Conservation (phyloP, 2,888 invertebrate genomes). For the Synanthedon andrenaeformis region DNA sequence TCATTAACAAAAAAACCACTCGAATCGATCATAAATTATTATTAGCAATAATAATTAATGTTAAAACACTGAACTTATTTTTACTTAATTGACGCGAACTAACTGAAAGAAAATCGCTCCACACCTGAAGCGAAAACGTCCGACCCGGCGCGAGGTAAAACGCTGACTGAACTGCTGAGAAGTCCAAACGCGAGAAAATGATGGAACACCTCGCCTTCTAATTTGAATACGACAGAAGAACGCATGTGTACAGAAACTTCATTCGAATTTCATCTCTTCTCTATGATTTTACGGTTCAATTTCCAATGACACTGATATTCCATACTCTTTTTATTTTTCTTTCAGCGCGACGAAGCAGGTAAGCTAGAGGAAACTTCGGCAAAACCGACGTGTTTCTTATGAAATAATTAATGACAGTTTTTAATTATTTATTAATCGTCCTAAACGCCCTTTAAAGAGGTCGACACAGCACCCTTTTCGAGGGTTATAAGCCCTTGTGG, state of each 20-base stretch:
- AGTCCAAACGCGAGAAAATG: slow-evolving; percentile 24
- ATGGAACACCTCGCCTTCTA: slow-evolving; percentile 36
- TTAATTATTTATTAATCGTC: slow-evolving; percentile 20
- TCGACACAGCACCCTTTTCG: not conserved
- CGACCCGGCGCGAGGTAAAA: slow-evolving; percentile 13
- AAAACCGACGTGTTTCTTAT: slow-evolving; percentile 16
- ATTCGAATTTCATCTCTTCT: slow-evolving; percentile 6
- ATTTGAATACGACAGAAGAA: slow-evolving; percentile 19
- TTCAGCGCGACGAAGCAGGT: slow-evolving; percentile 34
- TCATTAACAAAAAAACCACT: too few species aligned
- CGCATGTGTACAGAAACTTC: slow-evolving; percentile 15
- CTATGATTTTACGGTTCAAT: not conserved
- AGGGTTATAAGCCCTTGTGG: slow-evolving; percentile 1
- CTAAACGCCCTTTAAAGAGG: slow-evolving; percentile 6
- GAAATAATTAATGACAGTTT: slow-evolving; percentile 4
- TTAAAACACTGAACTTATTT: too few species aligned
- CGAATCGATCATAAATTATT: too few species aligned
- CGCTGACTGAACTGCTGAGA: slow-evolving; percentile 28
- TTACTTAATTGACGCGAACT: not conserved
- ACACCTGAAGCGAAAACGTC: slow-evolving; percentile 15
- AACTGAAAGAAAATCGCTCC: not conserved
- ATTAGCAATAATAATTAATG: too few species aligned
- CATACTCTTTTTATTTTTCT: slow-evolving; percentile 5
- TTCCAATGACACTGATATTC: not conserved
- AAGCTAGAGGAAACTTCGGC: slow-evolving; percentile 10